These are phyloP conservation scores for Disparrhopalites patrizii DNA, from an alignment of 2,888 invertebrate species.

Conservation along the genomic window DNA sequence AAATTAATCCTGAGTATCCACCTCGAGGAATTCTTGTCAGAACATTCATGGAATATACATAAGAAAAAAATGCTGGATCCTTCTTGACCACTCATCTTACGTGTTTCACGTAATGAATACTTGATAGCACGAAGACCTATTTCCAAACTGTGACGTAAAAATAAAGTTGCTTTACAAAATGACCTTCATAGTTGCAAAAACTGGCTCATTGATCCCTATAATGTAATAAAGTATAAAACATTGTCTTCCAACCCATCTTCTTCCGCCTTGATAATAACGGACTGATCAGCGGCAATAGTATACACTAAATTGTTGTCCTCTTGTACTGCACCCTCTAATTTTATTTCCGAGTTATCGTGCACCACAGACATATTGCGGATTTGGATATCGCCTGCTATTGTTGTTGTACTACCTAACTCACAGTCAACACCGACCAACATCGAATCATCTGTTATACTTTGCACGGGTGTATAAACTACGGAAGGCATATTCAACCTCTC, in stretches of 20 bases:
- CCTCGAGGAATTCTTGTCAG: no score
- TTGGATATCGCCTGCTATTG: constrained; percentile 8
- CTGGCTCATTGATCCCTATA: no score
- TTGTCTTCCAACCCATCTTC: constrained; percentile 23
- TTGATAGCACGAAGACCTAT: no score
- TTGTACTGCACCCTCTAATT: constrained; percentile 4
- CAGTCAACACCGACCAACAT: constrained; percentile 20
- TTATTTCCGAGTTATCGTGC: constrained; percentile 3
- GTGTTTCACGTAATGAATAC: no score
- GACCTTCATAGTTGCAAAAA: no score
- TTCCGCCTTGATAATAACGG: constrained; percentile 21
- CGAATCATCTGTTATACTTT: constrained; percentile 9
- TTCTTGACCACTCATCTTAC: no score
- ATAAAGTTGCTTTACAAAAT: no score
- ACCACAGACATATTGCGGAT: constrained; percentile 6
- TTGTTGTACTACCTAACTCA: constrained; percentile 25
- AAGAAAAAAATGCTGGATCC: no score
- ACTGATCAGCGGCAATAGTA: constrained; percentile 21
- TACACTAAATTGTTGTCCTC: constrained; percentile 20
- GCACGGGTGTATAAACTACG: constrained; percentile 7
- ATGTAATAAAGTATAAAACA: constrained; percentile 22
- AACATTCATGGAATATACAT: no score
- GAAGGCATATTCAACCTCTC: background rate
- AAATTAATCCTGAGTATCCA: no score
- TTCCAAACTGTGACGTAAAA: no score